phyloP scores from a whole-genome alignment of 2,113 vertebrate species.

The Monarcha castaneiventris region DNA sequence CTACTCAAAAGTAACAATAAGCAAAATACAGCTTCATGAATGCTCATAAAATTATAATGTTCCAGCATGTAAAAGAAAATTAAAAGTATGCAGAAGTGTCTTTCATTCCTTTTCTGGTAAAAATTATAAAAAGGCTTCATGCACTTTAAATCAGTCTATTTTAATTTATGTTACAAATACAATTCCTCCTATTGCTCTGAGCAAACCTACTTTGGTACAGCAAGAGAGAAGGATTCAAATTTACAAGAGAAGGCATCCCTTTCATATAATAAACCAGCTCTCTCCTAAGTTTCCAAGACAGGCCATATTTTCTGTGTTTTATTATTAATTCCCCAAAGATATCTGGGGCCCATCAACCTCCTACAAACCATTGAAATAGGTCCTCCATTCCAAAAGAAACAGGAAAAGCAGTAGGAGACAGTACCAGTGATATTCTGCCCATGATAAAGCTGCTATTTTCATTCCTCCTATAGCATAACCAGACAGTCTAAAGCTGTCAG shows the following conservation, averaged over 20 bases:
- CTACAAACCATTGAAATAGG: not conserved
- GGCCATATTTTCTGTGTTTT: not conserved
- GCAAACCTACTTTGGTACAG: not conserved
- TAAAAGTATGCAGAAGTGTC: not conserved
- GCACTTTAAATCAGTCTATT: not conserved
- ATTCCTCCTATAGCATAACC: slow-evolving; percentile 27
- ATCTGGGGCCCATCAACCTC: slow-evolving; percentile 15
- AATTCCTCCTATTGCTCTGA: not conserved
- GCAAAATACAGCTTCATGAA: not conserved
- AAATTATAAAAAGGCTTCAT: not conserved
- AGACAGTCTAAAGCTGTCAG: slow-evolving; percentile 33
- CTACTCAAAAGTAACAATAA: not conserved
- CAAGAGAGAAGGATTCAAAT: not conserved
- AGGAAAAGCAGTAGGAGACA: slow-evolving; percentile 50
- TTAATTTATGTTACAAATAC: not conserved
- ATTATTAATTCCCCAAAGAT: slow-evolving; percentile 29
- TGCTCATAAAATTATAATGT: not conserved
- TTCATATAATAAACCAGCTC: not conserved
- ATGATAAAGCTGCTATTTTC: slow-evolving; percentile 26
- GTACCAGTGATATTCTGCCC: not conserved
- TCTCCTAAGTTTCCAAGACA: not conserved
- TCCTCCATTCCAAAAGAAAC: slow-evolving; percentile 38
- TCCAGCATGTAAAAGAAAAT: not conserved
- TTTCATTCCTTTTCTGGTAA: slow-evolving; percentile 6
- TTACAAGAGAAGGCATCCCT: not conserved